Conservation (phyloP, 2,888 invertebrate species). For the Ophioninae sp. region DNA sequence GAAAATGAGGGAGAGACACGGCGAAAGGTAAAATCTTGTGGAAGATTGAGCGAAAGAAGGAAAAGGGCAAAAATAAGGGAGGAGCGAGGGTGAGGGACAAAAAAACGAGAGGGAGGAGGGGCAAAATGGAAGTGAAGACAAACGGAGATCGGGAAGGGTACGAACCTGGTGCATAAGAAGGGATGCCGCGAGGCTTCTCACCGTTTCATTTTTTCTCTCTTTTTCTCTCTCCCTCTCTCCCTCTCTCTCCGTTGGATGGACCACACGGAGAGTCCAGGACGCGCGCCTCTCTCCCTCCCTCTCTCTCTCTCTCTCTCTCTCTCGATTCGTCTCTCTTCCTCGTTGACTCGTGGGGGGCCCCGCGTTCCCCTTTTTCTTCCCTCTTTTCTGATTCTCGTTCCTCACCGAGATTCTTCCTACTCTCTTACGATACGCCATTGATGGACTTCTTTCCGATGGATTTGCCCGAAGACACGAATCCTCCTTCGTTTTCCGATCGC, state of each 20-base stretch:
- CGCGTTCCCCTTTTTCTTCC: conserved; percentile 69
- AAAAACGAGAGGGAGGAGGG: conserved; percentile 23
- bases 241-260: conserved; percentile 64
- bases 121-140: conserved; percentile 52
- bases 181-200: conserved; percentile 77
- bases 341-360: conserved; percentile 77
- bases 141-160: conserved; percentile 52
- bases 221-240: conserved; percentile 12
- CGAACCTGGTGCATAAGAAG: conserved; percentile 67
- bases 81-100: conserved; percentile 19
- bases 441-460: background rate
- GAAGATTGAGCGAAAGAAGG: conserved; percentile 46
- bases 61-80: conserved; percentile 60
- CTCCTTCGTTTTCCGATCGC: background rate
- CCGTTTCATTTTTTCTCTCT: conserved; percentile 16
- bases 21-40: conserved; percentile 26
- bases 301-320: conserved; percentile 9
- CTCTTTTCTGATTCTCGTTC: conserved; percentile 52
- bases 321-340: background rate
- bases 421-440: conserved; percentile 27
- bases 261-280: conserved; percentile 75
- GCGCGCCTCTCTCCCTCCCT: conserved; percentile 24
- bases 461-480: background rate
- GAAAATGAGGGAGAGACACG: conserved; percentile 55
- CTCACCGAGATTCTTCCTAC: conserved; percentile 52